Evolutionary conservation across 2,797 vertebrate genomes (phyloP).

Genomic region (Betta splendens): DNA sequence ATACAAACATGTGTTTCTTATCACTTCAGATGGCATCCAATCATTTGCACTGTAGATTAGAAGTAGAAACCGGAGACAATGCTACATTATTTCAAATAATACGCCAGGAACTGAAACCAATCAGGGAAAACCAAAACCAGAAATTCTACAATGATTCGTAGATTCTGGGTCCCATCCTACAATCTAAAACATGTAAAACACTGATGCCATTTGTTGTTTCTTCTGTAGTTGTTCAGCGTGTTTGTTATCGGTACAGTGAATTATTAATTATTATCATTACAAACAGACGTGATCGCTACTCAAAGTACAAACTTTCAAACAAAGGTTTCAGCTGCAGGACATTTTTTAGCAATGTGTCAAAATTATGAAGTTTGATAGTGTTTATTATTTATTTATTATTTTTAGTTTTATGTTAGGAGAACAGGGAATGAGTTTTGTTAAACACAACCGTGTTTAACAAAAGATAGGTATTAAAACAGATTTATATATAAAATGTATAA

Average conservation of each 20-base stretch:
- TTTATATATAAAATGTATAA: neutral
- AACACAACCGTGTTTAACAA: neutral
- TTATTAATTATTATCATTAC: slow-evolving; percentile 37
- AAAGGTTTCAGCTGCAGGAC: slow-evolving; percentile 11
- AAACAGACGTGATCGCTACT: slow-evolving; percentile 28
- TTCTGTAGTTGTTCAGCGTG: slow-evolving; percentile 25
- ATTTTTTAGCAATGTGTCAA: too few species aligned
- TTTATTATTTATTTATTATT: too few species aligned
- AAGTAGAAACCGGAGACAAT: slow-evolving; percentile 22
- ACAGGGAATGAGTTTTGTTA: too few species aligned
- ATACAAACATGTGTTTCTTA: slow-evolving; percentile 24
- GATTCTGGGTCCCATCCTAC: slow-evolving; percentile 8
- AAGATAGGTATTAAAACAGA: slow-evolving; percentile 1
- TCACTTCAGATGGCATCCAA: slow-evolving; percentile 27
- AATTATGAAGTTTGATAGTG: too few species aligned
- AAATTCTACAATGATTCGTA: slow-evolving; percentile 26
- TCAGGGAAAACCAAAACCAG: slow-evolving; percentile 14
- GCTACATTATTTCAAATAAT: slow-evolving; percentile 1
- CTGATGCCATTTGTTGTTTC: neutral
- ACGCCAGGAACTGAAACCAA: slow-evolving; percentile 45
- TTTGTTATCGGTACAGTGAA: slow-evolving; percentile 33
- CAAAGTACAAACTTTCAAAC: slow-evolving; percentile 13
- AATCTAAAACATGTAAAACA: neutral
- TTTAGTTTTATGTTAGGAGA: too few species aligned
- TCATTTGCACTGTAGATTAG: slow-evolving; percentile 17